Base-by-base conservation (phyloP, 1,140 invertebrate genomes). In the Drosophila parabipectinata region DNA sequence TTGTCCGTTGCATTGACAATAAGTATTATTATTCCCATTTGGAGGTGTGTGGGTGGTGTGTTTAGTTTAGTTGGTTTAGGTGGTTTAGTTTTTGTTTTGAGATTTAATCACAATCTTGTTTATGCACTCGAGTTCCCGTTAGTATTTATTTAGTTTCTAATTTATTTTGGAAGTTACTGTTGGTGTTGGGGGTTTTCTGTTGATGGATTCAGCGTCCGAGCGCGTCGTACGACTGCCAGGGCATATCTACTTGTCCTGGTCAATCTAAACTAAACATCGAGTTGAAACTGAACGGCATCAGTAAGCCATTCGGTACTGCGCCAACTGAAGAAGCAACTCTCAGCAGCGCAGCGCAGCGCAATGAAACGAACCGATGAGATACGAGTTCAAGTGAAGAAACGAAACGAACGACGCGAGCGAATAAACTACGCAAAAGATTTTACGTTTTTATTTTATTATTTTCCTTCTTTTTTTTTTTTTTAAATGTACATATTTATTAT, bases 381-480 rank as follows among this genome's bases (percentile, higher is more conserved):
- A 76, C 72, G 72, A 59, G 73, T 76, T 77, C 60, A 56, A 68
- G 30, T 79, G 56, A 77, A 67, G 58, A 66, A 50, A 77, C 74
- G 74, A 73, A 69, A 56, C 69, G 79, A 79, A 69, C 63, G 72
- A 54, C 71, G 77, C 77, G 75, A 77, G 59, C 60, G 63, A 79
- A 84, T 85, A 77, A 84, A 84, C 81, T 81, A 87, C 82, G 82
- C 74, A 87, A 81, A 87, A 77, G 69, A 77, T 69, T 76, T 63
- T 85, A 75, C 53, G 64, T 76, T 79, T 73, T 75, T 81, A 74
- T 73, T 77, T 71, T 67, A 60, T 68, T 37, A 21, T 21, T 37
- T n/a, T 37, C 10, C 34, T 37, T 37, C 6, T 37, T 44, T 18
- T 44, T 44, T 18, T 44, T 44, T 14, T 41, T 41, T 41, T 41